Percentiles rank a stretch among this genome's conserved stretches.
These are phyloP conservation scores for Cottus gobio DNA, from an alignment of 2,113 vertebrate genomes.

Conservation along the genomic window DNA sequence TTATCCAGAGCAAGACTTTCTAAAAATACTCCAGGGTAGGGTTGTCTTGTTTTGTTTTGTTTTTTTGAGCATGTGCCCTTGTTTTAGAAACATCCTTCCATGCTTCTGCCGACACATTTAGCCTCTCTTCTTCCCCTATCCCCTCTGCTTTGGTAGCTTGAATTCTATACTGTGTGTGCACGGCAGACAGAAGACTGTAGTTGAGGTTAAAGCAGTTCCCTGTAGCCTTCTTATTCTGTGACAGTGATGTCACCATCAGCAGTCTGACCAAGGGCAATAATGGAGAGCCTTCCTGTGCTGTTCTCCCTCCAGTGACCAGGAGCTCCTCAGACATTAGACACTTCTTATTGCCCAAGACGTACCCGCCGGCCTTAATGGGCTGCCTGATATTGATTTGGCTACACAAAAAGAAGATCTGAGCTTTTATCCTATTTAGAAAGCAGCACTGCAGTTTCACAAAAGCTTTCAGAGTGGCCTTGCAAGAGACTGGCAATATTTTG, in stretches of 20 bases:
- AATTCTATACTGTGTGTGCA: conserved; percentile 14
- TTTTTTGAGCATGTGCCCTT: conserved; percentile 42
- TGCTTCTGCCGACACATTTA: conserved; percentile 26
- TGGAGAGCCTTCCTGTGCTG: conserved; percentile 49
- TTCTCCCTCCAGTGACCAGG: conserved; percentile 46
- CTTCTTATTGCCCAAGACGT: conserved; percentile 64
- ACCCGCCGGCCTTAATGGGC: conserved; percentile 76
- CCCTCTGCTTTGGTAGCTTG: conserved; percentile 33
- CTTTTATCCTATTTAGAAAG: conserved; percentile 77
- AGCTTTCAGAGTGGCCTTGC: conserved; percentile 60
- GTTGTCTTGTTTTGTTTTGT: conserved; percentile 36
- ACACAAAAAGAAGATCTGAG: conserved; percentile 73
- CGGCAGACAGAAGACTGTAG: conserved; percentile 32
- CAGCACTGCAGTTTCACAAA: conserved; percentile 72
- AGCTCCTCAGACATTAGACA: conserved; percentile 71
- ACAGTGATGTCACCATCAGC: conserved; percentile 70
- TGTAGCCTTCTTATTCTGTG: conserved; percentile 59
- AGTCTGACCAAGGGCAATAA: conserved; percentile 58
- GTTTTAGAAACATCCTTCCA: conserved; percentile 54
- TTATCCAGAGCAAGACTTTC: conserved; percentile 77
- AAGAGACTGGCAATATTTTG: conserved; percentile 40
- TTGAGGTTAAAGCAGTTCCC: conserved; percentile 55
- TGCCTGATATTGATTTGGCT: conserved; percentile 80
- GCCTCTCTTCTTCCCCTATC: conserved; percentile 11
- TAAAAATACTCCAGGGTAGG: conserved; percentile 74